Conservation (phyloP, 2,113 vertebrate species). For the Gobio gobio region DNA sequence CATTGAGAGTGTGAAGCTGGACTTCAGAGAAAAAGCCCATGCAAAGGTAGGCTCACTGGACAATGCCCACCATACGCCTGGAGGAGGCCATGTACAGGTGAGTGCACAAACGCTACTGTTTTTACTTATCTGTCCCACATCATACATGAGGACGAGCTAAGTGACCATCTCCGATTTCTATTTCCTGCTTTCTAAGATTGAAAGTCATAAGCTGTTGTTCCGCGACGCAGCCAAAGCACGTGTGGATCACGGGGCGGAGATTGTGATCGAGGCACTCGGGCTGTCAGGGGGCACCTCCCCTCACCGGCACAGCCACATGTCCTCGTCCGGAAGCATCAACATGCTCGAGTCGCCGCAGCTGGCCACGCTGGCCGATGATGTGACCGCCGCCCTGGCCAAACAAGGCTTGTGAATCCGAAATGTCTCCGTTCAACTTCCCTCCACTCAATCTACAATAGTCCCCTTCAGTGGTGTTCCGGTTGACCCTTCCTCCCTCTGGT, state of each 20-base stretch:
- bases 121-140: background rate
- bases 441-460: conserved; percentile 37
- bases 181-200: conserved; percentile 82
- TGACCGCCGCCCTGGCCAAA: conserved; percentile 95
- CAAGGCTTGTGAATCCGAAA: conserved; percentile 92
- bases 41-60: conserved; percentile 97
- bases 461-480: conserved; percentile 47
- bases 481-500: conserved; percentile 37
- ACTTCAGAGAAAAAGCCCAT: conserved; percentile 99
- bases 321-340: conserved; percentile 96
- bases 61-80: conserved; percentile 90
- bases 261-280: conserved; percentile 87
- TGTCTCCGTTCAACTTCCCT: conserved; percentile 44
- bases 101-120: conserved; percentile 56
- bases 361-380: conserved; percentile 94
- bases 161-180: conserved; percentile 53
- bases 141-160: background rate
- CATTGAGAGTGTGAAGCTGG: conserved; percentile 96
- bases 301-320: conserved; percentile 91
- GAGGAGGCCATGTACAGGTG: conserved; percentile 89
- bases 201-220: conserved; percentile 92
- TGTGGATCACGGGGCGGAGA: conserved; percentile 94
- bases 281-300: conserved; percentile 87
- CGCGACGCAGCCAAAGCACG: conserved; percentile 90
- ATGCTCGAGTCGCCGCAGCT: conserved; percentile 93